A percentile compares a stretch with the other conserved stretches of the same genome.
phyloP scores from a whole-genome alignment of 2,113 vertebrate species.

The Nerophis lumbriciformis region DNA sequence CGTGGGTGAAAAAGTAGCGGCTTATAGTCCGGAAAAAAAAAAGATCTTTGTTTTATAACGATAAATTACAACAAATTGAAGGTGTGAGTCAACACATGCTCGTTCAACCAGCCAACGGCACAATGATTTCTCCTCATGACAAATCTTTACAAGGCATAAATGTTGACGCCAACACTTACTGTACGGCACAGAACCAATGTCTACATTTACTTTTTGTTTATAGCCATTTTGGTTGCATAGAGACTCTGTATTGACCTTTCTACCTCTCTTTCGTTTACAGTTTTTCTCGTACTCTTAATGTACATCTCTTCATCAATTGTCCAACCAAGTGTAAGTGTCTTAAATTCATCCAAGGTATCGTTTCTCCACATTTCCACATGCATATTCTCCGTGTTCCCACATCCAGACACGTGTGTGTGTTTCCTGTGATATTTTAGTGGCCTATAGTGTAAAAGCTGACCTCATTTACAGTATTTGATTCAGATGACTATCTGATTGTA shows the following conservation, averaged over 20 bases:
- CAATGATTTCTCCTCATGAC: slow-evolving; percentile 58
- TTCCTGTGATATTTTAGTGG: neutral
- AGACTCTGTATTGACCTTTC: slow-evolving; percentile 27
- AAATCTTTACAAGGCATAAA: slow-evolving; percentile 54
- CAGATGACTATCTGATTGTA: slow-evolving; percentile 1
- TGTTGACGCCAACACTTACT: slow-evolving; percentile 3
- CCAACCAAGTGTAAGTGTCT: no score
- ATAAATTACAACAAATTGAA: slow-evolving; percentile 37
- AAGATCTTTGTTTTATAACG: slow-evolving; percentile 11
- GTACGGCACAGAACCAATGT: slow-evolving; percentile 31
- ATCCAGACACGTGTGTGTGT: neutral
- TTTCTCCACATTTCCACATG: no score
- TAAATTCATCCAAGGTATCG: no score
- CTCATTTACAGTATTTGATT: no score
- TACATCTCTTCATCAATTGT: neutral
- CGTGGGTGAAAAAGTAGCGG: no score
- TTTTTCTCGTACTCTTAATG: neutral
- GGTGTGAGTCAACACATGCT: slow-evolving; percentile 41
- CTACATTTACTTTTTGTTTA: neutral
- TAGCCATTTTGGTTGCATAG: slow-evolving; percentile 1
- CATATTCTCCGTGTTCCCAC: no score
- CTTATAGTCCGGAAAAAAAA: no score
- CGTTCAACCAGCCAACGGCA: slow-evolving; percentile 64
- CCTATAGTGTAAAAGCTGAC: no score
- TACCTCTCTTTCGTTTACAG: slow-evolving; percentile 51